Conservation (phyloP, 1,140 invertebrate species). For the Frieseomelitta varia region DNA sequence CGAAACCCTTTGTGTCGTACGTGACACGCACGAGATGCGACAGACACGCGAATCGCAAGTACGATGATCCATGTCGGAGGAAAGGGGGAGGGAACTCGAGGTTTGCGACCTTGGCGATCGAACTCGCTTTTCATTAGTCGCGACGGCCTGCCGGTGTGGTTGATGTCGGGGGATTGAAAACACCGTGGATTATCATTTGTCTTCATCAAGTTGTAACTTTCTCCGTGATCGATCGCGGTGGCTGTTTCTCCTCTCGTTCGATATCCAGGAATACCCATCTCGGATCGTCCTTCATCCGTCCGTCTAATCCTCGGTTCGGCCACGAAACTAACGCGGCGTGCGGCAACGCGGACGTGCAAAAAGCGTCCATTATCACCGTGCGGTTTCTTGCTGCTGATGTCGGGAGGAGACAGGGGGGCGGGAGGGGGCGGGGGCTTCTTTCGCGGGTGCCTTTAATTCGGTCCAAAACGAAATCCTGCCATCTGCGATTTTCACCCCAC, state of each 20-base stretch:
- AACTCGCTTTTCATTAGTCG: neutral
- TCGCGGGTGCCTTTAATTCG: constrained; percentile 45
- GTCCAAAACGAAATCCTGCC: constrained; percentile 53
- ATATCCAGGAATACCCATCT: constrained; percentile 48
- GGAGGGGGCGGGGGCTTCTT: neutral
- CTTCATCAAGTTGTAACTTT: constrained; percentile 60
- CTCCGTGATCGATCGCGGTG: constrained; percentile 34
- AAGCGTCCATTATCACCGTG: constrained; percentile 59
- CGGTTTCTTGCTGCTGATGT: constrained; percentile 36
- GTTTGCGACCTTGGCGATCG: neutral
- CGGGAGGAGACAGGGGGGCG: too few relatives aligned
- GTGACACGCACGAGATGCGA: neutral
- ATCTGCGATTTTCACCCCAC: neutral
- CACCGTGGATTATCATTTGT: constrained; percentile 60
- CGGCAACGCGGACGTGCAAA: constrained; percentile 51
- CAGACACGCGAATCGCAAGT: neutral
- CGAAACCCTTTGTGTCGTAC: neutral
- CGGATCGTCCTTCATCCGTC: constrained; percentile 32
- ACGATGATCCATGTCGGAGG: too few relatives aligned
- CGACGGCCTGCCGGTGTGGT: neutral
- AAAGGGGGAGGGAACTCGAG: neutral
- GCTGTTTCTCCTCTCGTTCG: constrained; percentile 50
- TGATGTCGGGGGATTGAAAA: constrained; percentile 46
- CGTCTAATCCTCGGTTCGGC: constrained; percentile 23
- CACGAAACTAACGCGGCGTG: constrained; percentile 59